Evolutionary conservation across 2,113 vertebrate species (phyloP), one percentile per base, ranked within the genome.

Genomic region (Apteryx mantelli): DNA sequence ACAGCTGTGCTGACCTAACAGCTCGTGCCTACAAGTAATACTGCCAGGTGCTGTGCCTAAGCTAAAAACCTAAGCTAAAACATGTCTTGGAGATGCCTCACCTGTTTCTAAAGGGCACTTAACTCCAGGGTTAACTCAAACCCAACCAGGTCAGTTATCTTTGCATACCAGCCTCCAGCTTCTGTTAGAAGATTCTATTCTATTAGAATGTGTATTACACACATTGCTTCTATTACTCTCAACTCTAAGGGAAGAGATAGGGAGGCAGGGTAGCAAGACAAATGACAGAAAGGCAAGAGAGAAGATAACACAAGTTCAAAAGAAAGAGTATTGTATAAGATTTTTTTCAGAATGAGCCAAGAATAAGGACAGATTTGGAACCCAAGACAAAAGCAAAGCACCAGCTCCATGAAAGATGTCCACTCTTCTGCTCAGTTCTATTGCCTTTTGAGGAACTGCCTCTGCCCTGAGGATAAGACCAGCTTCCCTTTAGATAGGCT

Each of bases 1-100:
- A 25, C 30, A 58, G 6, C 1, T 0, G 22, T 13, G 38, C 1
- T 58, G 61, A 58, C 34, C 13, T 1, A 87, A 66, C 5, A 4
- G 42, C 26, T 65, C 19, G 13, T 2, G 5, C 5, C 1, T 1
- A 52, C 44, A 30, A 78, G 55, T 28, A 75, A 53, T 4, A 18
- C 5, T 32, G 34, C 11, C 46, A 36, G 24, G 30, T 75, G 20
- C 6, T 13, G 40, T 40, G 11, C 34, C 74, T 68, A 24, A 75
- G 70, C 7, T n/a, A 46, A 34, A 58, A 58, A 58, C 30, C 55
- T 56, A 56, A 56, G 28, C 55, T 2, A 80, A 76, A 63, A 50
- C 7, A 46, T 46, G 13, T 20, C 50, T 71, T 84, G 1, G 1
- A 18, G 32, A 19, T 63, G 55, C 38, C 65, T 77, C 38, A 34